Evolutionary conservation across 2,797 vertebrate species (phyloP).

Genomic region (Karalla daura): DNA sequence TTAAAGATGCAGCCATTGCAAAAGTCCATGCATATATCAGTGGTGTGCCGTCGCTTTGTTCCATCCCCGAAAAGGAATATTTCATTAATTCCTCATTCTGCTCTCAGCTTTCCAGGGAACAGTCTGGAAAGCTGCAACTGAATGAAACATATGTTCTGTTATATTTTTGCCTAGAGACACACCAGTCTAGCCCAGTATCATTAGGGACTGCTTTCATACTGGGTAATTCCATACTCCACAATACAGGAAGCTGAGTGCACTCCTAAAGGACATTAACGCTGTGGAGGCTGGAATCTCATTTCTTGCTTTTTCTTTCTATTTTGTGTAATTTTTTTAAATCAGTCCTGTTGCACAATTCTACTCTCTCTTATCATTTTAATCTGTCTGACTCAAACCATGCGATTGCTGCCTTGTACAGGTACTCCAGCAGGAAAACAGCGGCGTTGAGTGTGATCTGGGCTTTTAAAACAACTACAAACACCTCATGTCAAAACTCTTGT

Average conservation of each 20-base stretch:
- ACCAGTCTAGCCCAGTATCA: neutral
- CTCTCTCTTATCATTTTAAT: neutral
- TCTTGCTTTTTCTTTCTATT: neutral
- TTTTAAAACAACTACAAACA: no score
- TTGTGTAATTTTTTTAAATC: neutral
- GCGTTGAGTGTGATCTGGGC: neutral
- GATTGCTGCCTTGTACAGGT: neutral
- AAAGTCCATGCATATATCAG: slow-evolving; percentile 34
- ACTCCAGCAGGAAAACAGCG: neutral
- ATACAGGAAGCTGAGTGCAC: neutral
- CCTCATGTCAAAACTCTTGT: neutral
- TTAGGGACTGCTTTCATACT: slow-evolving; percentile 4
- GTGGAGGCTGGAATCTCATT: neutral
- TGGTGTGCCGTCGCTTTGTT: slow-evolving; percentile 11
- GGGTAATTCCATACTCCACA: neutral
- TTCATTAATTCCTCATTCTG: slow-evolving; percentile 33
- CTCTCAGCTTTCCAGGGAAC: slow-evolving; percentile 22
- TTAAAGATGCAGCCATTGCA: slow-evolving; percentile 41
- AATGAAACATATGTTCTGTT: slow-evolving; percentile 21
- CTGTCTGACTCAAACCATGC: neutral
- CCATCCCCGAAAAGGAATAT: slow-evolving; percentile 12
- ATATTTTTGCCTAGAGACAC: neutral
- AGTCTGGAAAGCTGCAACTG: neutral
- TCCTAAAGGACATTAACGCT: neutral
- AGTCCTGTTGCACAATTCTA: neutral